These are phyloP conservation scores for Phalloptychus januarius DNA, from an alignment of 2,797 vertebrate species.

Conservation along the genomic window DNA sequence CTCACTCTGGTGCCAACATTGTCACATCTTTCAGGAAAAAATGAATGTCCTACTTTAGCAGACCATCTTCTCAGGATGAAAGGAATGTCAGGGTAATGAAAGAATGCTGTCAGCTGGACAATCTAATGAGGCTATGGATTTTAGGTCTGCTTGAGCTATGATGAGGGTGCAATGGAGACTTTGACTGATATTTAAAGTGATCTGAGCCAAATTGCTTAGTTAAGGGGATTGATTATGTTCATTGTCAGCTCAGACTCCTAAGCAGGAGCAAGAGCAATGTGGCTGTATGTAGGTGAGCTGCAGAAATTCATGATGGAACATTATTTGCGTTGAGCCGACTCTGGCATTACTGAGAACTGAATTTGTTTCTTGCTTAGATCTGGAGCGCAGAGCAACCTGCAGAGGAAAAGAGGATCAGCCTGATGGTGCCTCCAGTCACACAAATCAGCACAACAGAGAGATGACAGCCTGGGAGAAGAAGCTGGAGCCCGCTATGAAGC, in stretches of 20 bases:
- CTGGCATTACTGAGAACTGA: slow-evolving; percentile 10
- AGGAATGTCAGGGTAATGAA: slow-evolving; percentile 49
- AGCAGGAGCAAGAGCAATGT: not conserved
- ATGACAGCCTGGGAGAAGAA: slow-evolving; percentile 40
- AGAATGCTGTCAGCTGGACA: slow-evolving; percentile 53
- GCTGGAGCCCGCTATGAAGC: slow-evolving; percentile 48
- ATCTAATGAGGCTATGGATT: slow-evolving; percentile 76
- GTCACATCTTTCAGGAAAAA: not conserved
- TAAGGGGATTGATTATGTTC: slow-evolving; percentile 26
- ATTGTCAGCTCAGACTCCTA: not conserved
- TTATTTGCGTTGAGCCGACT: not conserved
- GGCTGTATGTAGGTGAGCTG: not conserved
- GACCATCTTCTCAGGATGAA: slow-evolving; percentile 28
- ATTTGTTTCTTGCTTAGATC: slow-evolving; percentile 6
- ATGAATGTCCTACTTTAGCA: not conserved
- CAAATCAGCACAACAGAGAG: slow-evolving; percentile 45
- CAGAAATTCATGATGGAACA: slow-evolving; percentile 5
- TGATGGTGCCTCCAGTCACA: slow-evolving; percentile 39
- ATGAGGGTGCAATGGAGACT: slow-evolving; percentile 37
- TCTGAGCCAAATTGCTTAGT: slow-evolving; percentile 28
- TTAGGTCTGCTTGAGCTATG: slow-evolving; percentile 68
- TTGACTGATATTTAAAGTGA: slow-evolving; percentile 24
- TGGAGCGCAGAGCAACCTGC: slow-evolving; percentile 9
- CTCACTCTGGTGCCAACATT: not conserved
- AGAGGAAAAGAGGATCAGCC: slow-evolving; percentile 8